Base-by-base conservation (phyloP, 2,113 vertebrate genomes). In the Mormyrus lacerda region DNA sequence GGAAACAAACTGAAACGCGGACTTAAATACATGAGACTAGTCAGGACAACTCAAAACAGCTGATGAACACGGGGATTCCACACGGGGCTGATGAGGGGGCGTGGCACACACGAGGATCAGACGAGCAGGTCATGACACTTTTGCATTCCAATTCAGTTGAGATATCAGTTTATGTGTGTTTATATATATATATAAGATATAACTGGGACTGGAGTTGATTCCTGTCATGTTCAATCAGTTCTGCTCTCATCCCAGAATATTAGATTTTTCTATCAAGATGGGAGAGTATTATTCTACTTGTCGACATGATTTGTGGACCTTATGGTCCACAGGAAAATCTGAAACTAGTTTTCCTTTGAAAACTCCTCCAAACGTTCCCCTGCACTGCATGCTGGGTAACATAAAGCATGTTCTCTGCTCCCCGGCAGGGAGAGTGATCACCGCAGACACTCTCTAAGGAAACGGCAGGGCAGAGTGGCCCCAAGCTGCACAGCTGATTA, bases 401-500 rank as follows among this genome's bases (percentile, higher is more conserved):
- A 42, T 69, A 31, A 69, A 69, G 61, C 61, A 76, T 42, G 35
- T 7, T 17, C 31, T 17, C 35, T 39, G 13, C 13, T 42, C 35
- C 27, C 31, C 8, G 42, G n/a, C 31, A 19, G 48, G 5, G 44
- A 13, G 44, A 48, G 4, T 8, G 3, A n/a, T 76, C 17, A 17
- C 73, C 13, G 35, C 73, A 42, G 73, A 42, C 15, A 3, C 31
- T 73, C 82, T 89, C 51, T 88, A 21, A 88, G 39, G 90, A 61
- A 83, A 31, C 88, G 84, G 87, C 89, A 39, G 85, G 65, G 90
- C 90, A 45, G 55, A 45, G 10, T 9, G 42, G 89, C 61, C 88
- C 90, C 58, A 88, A 86, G 53, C 89, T 90, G 89, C 91, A 89
- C 73, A 91, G 61, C 91, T 91, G 87, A 93, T 91, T 73, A 93